Evolutionary conservation across 2,113 vertebrate genomes (phyloP).

Genomic region (Uria lomvia): DNA sequence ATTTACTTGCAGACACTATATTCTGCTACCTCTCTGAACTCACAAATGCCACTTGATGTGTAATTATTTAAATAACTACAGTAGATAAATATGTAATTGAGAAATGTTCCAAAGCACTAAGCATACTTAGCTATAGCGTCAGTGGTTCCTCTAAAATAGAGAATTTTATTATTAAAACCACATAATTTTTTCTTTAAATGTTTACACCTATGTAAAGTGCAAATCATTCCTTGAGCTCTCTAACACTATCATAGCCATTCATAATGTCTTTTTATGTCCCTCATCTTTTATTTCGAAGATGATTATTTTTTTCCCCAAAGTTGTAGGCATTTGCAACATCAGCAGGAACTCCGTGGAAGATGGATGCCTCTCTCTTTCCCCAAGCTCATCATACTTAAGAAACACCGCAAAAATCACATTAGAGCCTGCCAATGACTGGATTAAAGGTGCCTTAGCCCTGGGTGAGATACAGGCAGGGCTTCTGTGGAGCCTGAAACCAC

Average conservation of each 20-base stretch:
- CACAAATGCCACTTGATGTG: neutral
- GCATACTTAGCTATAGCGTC: neutral
- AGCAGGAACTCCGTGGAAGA: neutral
- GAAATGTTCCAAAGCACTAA: neutral
- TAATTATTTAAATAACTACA: neutral
- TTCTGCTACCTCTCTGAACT: neutral
- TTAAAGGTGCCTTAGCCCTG: neutral
- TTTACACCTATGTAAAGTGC: neutral
- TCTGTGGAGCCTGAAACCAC: neutral
- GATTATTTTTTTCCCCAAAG: neutral
- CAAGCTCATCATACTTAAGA: neutral
- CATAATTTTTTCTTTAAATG: neutral
- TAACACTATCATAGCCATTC: neutral
- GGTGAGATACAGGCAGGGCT: neutral
- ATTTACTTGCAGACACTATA: neutral
- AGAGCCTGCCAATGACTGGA: neutral
- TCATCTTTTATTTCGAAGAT: neutral
- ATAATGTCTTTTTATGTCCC: neutral
- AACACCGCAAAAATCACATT: neutral
- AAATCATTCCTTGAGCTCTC: neutral
- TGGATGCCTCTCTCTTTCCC: neutral
- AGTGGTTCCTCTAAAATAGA: neutral
- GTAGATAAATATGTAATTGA: neutral
- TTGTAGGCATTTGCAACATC: neutral
- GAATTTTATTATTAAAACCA: neutral